Evolutionary conservation across 2,888 invertebrate genomes (phyloP), one percentile per base, ranked within the genome.

Genomic region (Geophilus truncorum): DNA sequence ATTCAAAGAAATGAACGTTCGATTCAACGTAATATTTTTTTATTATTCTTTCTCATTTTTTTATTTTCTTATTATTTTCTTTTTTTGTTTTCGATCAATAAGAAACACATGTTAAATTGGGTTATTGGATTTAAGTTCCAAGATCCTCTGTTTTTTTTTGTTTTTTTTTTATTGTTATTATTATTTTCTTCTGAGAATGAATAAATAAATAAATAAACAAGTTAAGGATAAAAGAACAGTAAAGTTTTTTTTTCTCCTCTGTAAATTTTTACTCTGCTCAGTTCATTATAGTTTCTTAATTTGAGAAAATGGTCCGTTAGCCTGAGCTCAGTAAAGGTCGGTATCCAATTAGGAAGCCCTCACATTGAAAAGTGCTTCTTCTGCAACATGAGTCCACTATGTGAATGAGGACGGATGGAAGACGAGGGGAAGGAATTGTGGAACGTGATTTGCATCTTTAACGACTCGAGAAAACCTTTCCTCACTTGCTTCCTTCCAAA

Each of bases 391-490:
- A 62, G 57, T 62, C 57, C 57, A 62, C 57, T 62, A 62, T 62
- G 21, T 23, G 57, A 23, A 62, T 18, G 10, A n/a, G 40, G 40
- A 40, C 40, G 40, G 4, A 10, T 10, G 40, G 40, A 40, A 40
- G 40, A n/a, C 10, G 40, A 40, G 40, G 40, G 40, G 57, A 62
- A 23, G 21, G 23, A 62, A 62, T 62, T 18, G 57, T 62, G 57
- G n/a, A 62, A 62, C 57, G 57, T 62, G 57, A 62, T 62, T 62
- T 62, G 57, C 57, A 62, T 62, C 57, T 62, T 23, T 23, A 62
- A 62, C 57, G 57, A 62, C 57, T 18, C 57, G 23, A 62, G 10
- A 10, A 62, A 62, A 21, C 57, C 23, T 51, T 15, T 62, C 18
- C 57, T 18, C 21, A 51, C 57, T 6, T n/a, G 10, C 40, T 40